A percentile compares a stretch with the other conserved stretches of the same genome.
Evolutionary conservation across 2,888 invertebrate genomes (phyloP).

Genomic region (Biston betularia): DNA sequence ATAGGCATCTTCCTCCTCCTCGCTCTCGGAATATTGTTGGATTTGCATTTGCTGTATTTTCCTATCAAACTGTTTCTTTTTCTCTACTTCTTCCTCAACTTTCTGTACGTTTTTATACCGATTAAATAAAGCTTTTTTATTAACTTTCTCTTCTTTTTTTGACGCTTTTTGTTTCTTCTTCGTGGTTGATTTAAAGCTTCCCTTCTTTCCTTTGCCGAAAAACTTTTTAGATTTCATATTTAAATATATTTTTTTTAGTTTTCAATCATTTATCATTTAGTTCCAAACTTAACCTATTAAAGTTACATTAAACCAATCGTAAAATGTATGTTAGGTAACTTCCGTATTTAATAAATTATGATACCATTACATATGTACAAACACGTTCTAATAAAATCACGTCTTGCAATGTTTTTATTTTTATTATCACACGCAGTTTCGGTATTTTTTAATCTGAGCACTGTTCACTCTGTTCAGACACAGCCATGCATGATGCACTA

Average conservation of each 20-base stretch:
- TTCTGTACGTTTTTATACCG: slow-evolving; percentile 80
- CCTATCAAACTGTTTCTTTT: slow-evolving; percentile 71
- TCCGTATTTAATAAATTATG: no score
- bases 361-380: no score
- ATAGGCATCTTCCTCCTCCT: slow-evolving; percentile 80
- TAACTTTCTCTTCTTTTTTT: slow-evolving; percentile 62
- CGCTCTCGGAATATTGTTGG: slow-evolving; percentile 80
- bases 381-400: no score
- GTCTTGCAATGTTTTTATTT: no score
- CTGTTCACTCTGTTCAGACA: no score
- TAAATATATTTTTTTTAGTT: neutral
- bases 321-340: no score
- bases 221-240: slow-evolving; percentile 65
- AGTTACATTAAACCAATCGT: no score
- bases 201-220: slow-evolving; percentile 62
- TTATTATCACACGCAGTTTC: no score
- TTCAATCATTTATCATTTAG: neutral
- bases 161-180: slow-evolving; percentile 62
- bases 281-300: slow-evolving; percentile 1
- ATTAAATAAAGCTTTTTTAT: slow-evolving; percentile 80
- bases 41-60: slow-evolving; percentile 66
- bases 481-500: no score
- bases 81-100: slow-evolving; percentile 77
- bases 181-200: slow-evolving; percentile 52
- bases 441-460: no score